These are phyloP conservation scores for Drosophila pruinosa DNA, from an alignment of 1,140 invertebrate genomes.

Conservation along the genomic window DNA sequence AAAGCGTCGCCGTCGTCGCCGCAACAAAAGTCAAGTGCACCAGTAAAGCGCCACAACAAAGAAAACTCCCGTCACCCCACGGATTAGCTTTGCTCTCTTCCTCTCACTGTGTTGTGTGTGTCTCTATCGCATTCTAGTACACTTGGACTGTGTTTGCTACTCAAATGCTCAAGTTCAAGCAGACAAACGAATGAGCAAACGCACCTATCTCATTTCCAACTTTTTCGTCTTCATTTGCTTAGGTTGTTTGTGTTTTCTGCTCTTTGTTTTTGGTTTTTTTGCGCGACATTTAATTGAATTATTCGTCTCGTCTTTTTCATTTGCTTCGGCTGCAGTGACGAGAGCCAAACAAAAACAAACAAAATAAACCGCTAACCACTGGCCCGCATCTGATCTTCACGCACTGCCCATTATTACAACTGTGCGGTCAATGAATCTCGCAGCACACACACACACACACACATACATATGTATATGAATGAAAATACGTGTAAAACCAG, in stretches of 20 bases:
- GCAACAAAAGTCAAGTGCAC: slow-evolving; percentile 70
- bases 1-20: slow-evolving; percentile 59
- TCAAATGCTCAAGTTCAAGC: slow-evolving; percentile 71
- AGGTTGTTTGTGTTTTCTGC: slow-evolving; percentile 20
- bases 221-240: slow-evolving; percentile 61
- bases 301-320: slow-evolving; percentile 44
- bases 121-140: slow-evolving; percentile 16
- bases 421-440: slow-evolving; percentile 64
- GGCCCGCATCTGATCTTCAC: slow-evolving; percentile 31
- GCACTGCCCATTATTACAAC: slow-evolving; percentile 33
- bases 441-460: slow-evolving; percentile 1
- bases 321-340: slow-evolving; percentile 8
- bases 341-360: slow-evolving; percentile 50
- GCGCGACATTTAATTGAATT: slow-evolving; percentile 75
- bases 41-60: slow-evolving; percentile 57
- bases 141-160: slow-evolving; percentile 40
- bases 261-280: slow-evolving; percentile 20
- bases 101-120: background rate
- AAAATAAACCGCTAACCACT: slow-evolving; percentile 51
- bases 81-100: background rate
- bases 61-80: slow-evolving; percentile 40
- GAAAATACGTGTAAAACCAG: slow-evolving; percentile 29
- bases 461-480: background rate
- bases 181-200: slow-evolving; percentile 23
- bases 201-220: slow-evolving; percentile 25